phyloP scores from a whole-genome alignment of 2,797 vertebrate genomes.

The Cirrhinus molitorella region DNA sequence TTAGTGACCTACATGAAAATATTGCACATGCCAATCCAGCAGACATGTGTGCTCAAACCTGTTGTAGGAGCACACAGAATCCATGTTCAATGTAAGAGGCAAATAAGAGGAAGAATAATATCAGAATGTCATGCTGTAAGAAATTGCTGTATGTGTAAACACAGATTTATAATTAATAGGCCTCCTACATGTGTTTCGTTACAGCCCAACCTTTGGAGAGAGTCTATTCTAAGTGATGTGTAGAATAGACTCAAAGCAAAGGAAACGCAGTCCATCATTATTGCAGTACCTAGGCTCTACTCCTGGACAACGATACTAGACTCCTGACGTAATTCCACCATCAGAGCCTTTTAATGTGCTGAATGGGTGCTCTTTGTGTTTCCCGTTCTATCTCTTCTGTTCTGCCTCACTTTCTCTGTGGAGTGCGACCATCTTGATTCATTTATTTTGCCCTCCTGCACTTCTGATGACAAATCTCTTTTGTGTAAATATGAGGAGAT shows the following conservation, averaged over 20 bases:
- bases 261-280: conserved; percentile 4
- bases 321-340: conserved; percentile 59
- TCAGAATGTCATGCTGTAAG: not conserved
- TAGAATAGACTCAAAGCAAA: not conserved
- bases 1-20: not conserved
- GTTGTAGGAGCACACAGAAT: not conserved
- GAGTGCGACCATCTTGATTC: conserved; percentile 7
- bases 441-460: conserved; percentile 14
- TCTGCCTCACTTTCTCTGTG: conserved; percentile 25
- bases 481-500: conserved; percentile 23
- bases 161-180: not conserved
- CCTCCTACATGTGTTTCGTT: not conserved
- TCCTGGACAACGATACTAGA: conserved; percentile 50
- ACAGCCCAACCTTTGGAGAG: not conserved
- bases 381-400: conserved; percentile 48
- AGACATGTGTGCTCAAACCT: not conserved
- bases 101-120: not conserved
- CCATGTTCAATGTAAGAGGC: not conserved
- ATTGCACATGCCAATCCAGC: not conserved
- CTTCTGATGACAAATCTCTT: conserved; percentile 20
- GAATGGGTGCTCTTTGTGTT: conserved; percentile 66
- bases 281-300: conserved; percentile 32
- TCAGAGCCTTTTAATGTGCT: conserved; percentile 56
- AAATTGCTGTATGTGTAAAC: not conserved
- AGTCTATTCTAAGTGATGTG: not conserved